Evolutionary conservation across 2,113 vertebrate species (phyloP), one percentile per base, ranked within the genome.

Genomic region (Azemiops feae): DNA sequence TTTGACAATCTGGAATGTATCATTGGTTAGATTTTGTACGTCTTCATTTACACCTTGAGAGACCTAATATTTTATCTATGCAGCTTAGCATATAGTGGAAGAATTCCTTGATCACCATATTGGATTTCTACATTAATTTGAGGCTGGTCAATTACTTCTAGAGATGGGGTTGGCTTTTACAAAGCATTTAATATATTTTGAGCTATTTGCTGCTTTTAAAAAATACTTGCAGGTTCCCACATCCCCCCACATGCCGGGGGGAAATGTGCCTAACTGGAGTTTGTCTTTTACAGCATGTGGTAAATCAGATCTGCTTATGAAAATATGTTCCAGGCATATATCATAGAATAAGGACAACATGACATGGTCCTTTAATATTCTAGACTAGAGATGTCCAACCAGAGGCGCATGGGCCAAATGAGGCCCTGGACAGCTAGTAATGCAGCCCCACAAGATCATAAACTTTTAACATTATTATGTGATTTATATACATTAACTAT

Each of bases 221-320:
- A 81, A 81, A 81, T 43, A 43, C 3, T 81, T 81, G 7, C 74
- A 81, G 74, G 74, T 81, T 39, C 74, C 34, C 5, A 39, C 18
- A 39, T 74, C 5, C 18, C n/a, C 5, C 69, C 16, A 18, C 1
- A 2, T 74, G 69, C n/a, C 0, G 0, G 16, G n/a, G n/a, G n/a
- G 5, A 20, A 5, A 18, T 81, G 34, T 81, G 34, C 2, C 16
- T 39, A 39, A 81, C n/a, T 81, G 69, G 16, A 39, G 16, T 8
- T 9, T 22, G 43, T 22, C 7, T 81, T 81, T 39, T 81, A 18
- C 69, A 81, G 18, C 34, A 81, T 81, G 34, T 39, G 69, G 2
- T 81, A 20, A 39, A 22, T 39, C 34, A 81, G 34, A 81, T 81
- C 34, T 81, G 69, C 34, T 39, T 81, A 81, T 22, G 34, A 39